Evolutionary conservation across 2,888 invertebrate genomes (phyloP).

Genomic region (Polydrusus pterygomalis): DNA sequence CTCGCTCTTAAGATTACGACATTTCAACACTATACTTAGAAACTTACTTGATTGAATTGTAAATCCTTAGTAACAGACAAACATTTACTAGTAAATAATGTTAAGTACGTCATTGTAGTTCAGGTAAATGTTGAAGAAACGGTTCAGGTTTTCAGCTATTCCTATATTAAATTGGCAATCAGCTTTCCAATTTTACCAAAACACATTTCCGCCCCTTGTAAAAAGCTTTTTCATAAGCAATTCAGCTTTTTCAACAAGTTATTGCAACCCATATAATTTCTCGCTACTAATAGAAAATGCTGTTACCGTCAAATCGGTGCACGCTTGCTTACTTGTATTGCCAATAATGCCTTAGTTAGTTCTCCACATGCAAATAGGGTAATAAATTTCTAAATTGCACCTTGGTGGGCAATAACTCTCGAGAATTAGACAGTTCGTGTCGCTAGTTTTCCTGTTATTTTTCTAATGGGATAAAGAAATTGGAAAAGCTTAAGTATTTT

Average conservation of each 20-base stretch:
- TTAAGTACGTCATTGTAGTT: no score
- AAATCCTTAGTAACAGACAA: no score
- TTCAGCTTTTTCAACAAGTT: slow-evolving; percentile 42
- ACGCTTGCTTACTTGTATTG: slow-evolving; percentile 53
- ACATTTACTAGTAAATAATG: no score
- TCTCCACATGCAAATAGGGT: slow-evolving; percentile 60
- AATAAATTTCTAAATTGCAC: slow-evolving; percentile 61
- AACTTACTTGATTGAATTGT: no score
- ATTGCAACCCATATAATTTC: slow-evolving; percentile 49
- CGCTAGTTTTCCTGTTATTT: slow-evolving; percentile 59
- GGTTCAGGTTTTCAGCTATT: background rate
- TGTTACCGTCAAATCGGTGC: slow-evolving; percentile 53
- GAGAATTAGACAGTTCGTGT: slow-evolving; percentile 58
- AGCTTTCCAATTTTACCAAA: slow-evolving; percentile 22
- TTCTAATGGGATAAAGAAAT: slow-evolving; percentile 59
- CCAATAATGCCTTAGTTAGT: slow-evolving; percentile 55
- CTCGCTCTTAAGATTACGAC: no score
- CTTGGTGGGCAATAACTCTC: slow-evolving; percentile 60
- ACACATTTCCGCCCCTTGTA: slow-evolving; percentile 15
- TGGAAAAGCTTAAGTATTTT: slow-evolving; percentile 55
- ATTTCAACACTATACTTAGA: no score
- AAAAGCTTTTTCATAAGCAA: slow-evolving; percentile 26
- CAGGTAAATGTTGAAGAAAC: no score
- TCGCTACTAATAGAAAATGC: slow-evolving; percentile 48
- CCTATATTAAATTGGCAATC: slow-evolving; percentile 1